Evolutionary conservation across 2,888 invertebrate species (phyloP), one percentile per base, ranked within the genome.

Genomic region (Drosophila falleni): DNA sequence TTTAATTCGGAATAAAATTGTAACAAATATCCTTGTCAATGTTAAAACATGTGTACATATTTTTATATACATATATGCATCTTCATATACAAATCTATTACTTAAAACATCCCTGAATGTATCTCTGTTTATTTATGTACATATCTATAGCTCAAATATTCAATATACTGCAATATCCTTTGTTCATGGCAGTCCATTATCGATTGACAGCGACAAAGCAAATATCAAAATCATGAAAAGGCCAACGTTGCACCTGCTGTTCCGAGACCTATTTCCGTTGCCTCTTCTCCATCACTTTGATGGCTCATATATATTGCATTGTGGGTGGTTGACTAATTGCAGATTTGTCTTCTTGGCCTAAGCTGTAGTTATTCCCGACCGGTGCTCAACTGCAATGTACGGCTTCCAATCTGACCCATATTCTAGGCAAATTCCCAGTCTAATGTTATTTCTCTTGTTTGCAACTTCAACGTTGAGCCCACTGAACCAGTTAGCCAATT

Each of bases 161-260:
- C 51, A n/a, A 23, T 37, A 23, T n/a, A 0, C 47, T 19, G 50
- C 39, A 29, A 29, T 29, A 29, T 29, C 29, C 44, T 41, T 31
- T 60, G 46, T 61, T 37, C 58, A 44, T 53, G 50, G 74, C 46
- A 50, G 33, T 53, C 33, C 42, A 11, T 54, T 78, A 78, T 76
- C 69, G 76, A 78, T 76, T 76, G 69, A 42, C 53, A 41, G 16
- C 33, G 53, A 39, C 50, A 51, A 62, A 47, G 62, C 71, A 68
- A 86, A 80, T 76, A 80, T 80, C 67, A 80, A 85, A 80, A 82
- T 82, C 80, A 65, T 62, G 77, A 78, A 80, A 72, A 71, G 69
- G 62, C 54, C 35, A 37, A 8, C 58, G 42, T 61, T 66, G 31
- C 65, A 74, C 69, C 81, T 83, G 68, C 81, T 80, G 74, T 61